A percentile compares a stretch with the other conserved stretches of the same genome.
Evolutionary conservation across 2,888 invertebrate genomes (phyloP).

Genomic region (Eupeodes latifasciatus): DNA sequence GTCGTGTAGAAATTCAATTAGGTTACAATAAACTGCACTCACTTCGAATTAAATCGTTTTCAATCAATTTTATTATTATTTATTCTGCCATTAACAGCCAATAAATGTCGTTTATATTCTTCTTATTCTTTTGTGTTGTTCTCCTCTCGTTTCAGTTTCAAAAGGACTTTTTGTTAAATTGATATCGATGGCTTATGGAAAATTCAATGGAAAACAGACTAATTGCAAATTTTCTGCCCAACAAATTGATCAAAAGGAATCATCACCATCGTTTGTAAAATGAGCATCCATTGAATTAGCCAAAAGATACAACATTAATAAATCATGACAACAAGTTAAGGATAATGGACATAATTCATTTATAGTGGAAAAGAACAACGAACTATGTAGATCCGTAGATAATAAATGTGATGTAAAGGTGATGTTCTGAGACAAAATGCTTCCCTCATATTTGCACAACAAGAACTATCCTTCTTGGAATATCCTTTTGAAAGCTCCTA

Average conservation of each 20-base stretch:
- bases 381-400: background rate
- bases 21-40: background rate
- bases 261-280: background rate
- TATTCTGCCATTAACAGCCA: conserved; percentile 6
- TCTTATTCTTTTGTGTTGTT: background rate
- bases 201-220: conserved; percentile 48
- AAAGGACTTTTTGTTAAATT: conserved; percentile 1
- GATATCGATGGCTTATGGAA: conserved; percentile 12
- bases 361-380: background rate
- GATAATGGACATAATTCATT: conserved; percentile 52
- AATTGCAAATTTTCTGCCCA: conserved; percentile 50
- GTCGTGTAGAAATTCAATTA: conserved; percentile 32
- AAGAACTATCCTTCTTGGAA: background rate
- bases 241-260: conserved; percentile 21
- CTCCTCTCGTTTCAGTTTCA: conserved; percentile 53
- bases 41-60: background rate
- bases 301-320: conserved; percentile 22
- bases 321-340: conserved; percentile 59
- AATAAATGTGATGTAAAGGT: background rate
- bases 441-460: conserved; percentile 1
- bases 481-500: conserved; percentile 26
- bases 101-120: conserved; percentile 21
- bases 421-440: conserved; percentile 40
- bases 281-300: conserved; percentile 30
- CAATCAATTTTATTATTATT: conserved; percentile 21